Percentiles rank a stretch among this genome's conserved stretches.
These are phyloP conservation scores for Cremastinae sp. DNA, from an alignment of 2,888 invertebrate species.

Conservation along the genomic window DNA sequence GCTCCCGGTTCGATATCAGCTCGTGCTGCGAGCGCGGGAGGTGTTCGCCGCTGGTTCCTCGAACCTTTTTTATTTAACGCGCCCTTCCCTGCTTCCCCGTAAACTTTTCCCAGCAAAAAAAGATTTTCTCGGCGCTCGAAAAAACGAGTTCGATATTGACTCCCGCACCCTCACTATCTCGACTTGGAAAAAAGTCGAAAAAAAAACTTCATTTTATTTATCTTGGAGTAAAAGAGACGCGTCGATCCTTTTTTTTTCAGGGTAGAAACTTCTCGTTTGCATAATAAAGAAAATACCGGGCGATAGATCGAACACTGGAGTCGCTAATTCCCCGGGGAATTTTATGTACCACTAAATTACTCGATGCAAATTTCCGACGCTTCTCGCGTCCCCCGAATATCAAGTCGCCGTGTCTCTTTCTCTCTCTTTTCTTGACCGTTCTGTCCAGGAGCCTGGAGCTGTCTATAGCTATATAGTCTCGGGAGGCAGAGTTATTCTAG, in stretches of 20 bases:
- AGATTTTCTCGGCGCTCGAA: conserved; percentile 7
- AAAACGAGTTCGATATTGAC: conserved; percentile 7
- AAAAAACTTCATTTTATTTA: neutral
- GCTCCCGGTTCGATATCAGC: conserved; percentile 54
- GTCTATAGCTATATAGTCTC: conserved; percentile 6
- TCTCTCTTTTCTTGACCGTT: conserved; percentile 17
- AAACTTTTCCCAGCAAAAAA: conserved; percentile 22
- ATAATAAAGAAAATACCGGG: conserved; percentile 57
- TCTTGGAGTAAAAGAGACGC: too few relatives aligned
- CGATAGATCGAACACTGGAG: conserved; percentile 74
- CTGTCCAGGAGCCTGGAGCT: conserved; percentile 45
- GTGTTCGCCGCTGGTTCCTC: conserved; percentile 39
- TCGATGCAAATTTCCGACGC: conserved; percentile 75
- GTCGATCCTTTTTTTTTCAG: neutral
- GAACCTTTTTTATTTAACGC: conserved; percentile 44
- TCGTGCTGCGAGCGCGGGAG: conserved; percentile 51
- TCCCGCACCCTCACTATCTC: too few relatives aligned
- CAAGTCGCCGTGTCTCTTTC: conserved; percentile 17
- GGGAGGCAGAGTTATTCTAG: conserved; percentile 33
- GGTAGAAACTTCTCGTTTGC: conserved; percentile 17
- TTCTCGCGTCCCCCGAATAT: conserved; percentile 65
- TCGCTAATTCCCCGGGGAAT: conserved; percentile 76
- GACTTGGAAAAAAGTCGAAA: too few relatives aligned
- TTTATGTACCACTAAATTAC: conserved; percentile 78
- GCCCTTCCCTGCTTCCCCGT: conserved; percentile 4